A percentile compares a stretch with the other conserved stretches of the same genome.
Evolutionary conservation across 2,797 vertebrate species (phyloP).

Genomic region (Aulostomus chinensis): DNA sequence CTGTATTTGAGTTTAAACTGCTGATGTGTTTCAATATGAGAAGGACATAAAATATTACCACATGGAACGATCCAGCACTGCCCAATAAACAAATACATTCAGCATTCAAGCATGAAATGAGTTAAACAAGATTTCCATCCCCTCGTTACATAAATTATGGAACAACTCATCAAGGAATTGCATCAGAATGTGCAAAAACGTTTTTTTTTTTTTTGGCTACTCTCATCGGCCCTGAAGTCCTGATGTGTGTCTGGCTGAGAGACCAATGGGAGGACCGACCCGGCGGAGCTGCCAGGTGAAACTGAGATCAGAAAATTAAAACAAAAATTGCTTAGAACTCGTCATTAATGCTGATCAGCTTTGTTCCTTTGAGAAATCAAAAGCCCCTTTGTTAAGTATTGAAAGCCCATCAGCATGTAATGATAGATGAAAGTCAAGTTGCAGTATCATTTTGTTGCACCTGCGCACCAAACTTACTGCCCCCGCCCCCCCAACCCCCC

Average conservation of each 20-base stretch:
- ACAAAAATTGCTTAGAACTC: constrained; percentile 48
- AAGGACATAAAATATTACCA: constrained; percentile 24
- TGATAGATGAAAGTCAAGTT: constrained; percentile 38
- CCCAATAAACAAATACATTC: constrained; percentile 36
- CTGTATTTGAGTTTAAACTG: constrained; percentile 2
- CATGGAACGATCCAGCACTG: constrained; percentile 20
- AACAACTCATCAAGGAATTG: constrained; percentile 58
- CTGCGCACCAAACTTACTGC: constrained; percentile 25
- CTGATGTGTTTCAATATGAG: constrained; percentile 12
- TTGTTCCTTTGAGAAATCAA: constrained; percentile 32
- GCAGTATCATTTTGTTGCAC: constrained; percentile 28
- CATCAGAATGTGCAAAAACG: constrained; percentile 61
- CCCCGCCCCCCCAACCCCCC: not conserved
- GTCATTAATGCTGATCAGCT: constrained; percentile 48
- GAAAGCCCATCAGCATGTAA: constrained; percentile 28
- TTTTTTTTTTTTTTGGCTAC: constrained; percentile 5
- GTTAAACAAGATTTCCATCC: constrained; percentile 73
- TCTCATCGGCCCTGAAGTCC: constrained; percentile 39
- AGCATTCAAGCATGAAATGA: constrained; percentile 62
- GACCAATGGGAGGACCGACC: constrained; percentile 24
- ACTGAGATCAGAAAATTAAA: constrained; percentile 58
- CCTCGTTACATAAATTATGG: constrained; percentile 69
- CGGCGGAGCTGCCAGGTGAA: constrained; percentile 46
- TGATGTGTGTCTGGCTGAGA: constrained; percentile 49
- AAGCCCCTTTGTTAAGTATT: constrained; percentile 26